A percentile compares a stretch with the other conserved stretches of the same genome.
Evolutionary conservation across 2,888 invertebrate genomes (phyloP).

Genomic region (Chloroclystis v-ata): DNA sequence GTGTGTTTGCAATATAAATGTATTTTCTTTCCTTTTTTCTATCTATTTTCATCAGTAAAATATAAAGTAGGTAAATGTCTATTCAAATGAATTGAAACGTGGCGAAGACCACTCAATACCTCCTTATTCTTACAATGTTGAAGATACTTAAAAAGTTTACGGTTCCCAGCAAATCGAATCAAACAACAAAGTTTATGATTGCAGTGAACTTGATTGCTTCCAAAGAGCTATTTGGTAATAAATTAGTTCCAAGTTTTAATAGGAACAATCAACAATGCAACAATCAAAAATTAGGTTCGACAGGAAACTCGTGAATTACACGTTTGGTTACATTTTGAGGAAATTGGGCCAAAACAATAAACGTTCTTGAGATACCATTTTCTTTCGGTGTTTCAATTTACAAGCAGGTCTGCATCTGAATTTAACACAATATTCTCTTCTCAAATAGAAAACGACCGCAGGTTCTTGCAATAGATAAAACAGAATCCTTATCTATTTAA

Average conservation of each 20-base stretch:
- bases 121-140: constrained; percentile 8
- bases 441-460: no score
- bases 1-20: no score
- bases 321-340: background rate
- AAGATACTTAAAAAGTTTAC: background rate
- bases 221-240: constrained; percentile 7
- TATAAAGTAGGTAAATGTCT: no score
- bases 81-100: no score
- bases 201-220: constrained; percentile 14
- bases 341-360: constrained; percentile 1
- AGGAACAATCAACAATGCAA: constrained; percentile 1
- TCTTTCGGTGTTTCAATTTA: no score
- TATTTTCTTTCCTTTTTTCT: no score
- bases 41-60: no score
- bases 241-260: constrained; percentile 5
- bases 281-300: background rate
- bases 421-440: no score
- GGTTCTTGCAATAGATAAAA: no score
- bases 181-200: constrained; percentile 11
- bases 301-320: background rate
- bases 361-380: no score
- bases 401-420: no score
- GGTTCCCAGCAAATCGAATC: constrained; percentile 7
- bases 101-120: background rate
- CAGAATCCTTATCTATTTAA: no score